Conservation (phyloP, 2,888 invertebrate species). For the Cantharis flavilabris region DNA sequence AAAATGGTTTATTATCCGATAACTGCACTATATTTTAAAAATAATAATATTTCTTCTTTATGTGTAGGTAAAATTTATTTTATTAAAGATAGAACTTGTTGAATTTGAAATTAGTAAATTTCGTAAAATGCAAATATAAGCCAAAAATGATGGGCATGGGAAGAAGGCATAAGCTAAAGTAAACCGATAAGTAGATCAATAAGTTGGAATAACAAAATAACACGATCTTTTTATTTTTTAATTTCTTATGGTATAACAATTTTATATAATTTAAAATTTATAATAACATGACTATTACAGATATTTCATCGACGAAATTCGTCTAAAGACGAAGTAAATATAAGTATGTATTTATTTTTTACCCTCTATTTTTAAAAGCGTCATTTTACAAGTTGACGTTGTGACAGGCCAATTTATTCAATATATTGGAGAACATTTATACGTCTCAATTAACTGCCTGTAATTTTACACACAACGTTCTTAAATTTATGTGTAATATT, state of each 20-base stretch:
- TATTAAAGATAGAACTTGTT: neutral
- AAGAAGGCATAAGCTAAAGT: neutral
- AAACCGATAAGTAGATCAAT: neutral
- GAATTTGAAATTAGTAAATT: neutral
- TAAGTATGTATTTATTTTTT: neutral
- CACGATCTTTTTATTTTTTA: neutral
- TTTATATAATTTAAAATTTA: neutral
- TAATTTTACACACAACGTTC: conserved; percentile 26
- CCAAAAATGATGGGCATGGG: neutral
- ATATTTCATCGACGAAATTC: neutral
- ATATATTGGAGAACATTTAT: conserved; percentile 28
- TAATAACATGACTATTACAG: neutral
- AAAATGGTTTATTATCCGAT: neutral
- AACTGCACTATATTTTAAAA: neutral
- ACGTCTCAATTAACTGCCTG: conserved; percentile 29
- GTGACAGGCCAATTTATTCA: conserved; percentile 31
- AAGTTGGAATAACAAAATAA: neutral
- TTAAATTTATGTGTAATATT: conserved; percentile 13
- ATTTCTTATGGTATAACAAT: neutral
- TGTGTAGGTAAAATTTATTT: neutral
- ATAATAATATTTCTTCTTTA: neutral
- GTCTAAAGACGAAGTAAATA: neutral
- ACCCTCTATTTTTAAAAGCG: conserved; percentile 7
- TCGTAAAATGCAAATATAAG: neutral
- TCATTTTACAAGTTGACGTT: conserved; percentile 21